A percentile compares a stretch with the other conserved stretches of the same genome.
phyloP scores from a whole-genome alignment of 2,888 invertebrate species.

The Mythimna impura region DNA sequence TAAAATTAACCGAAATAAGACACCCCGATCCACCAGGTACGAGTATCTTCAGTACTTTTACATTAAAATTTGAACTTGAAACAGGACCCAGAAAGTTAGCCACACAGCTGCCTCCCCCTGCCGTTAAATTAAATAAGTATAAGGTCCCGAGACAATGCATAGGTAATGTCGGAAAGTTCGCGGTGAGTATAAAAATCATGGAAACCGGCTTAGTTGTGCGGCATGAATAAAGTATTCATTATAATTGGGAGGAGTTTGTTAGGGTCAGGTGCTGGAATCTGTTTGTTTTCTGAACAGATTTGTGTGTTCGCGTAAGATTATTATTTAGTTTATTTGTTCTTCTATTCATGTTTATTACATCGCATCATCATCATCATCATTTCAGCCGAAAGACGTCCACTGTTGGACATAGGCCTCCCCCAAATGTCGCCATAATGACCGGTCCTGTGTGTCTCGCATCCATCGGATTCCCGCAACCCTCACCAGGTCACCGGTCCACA shows the following conservation, averaged over 20 bases:
- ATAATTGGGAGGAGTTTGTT: conserved; percentile 71
- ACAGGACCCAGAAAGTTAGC: conserved; percentile 58
- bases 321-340: too few relatives aligned
- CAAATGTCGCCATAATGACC: too few relatives aligned
- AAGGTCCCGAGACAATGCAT: conserved; percentile 83
- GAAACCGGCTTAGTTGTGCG: conserved; percentile 78
- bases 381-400: too few relatives aligned
- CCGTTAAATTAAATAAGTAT: conserved; percentile 84
- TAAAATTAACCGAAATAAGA: neutral
- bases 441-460: too few relatives aligned
- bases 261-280: conserved; percentile 72
- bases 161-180: conserved; percentile 84
- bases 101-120: conserved; percentile 60
- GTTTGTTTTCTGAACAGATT: conserved; percentile 24
- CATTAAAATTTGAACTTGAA: conserved; percentile 62
- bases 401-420: too few relatives aligned
- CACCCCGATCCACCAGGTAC: conserved; percentile 48
- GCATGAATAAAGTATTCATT: conserved; percentile 88
- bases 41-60: conserved; percentile 48
- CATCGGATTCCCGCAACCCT: too few relatives aligned
- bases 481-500: too few relatives aligned
- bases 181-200: conserved; percentile 87
- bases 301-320: neutral
- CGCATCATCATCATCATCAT: too few relatives aligned
- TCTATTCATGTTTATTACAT: too few relatives aligned